Base-by-base conservation (phyloP, 2,888 invertebrate species). In the Ophraella communa region DNA sequence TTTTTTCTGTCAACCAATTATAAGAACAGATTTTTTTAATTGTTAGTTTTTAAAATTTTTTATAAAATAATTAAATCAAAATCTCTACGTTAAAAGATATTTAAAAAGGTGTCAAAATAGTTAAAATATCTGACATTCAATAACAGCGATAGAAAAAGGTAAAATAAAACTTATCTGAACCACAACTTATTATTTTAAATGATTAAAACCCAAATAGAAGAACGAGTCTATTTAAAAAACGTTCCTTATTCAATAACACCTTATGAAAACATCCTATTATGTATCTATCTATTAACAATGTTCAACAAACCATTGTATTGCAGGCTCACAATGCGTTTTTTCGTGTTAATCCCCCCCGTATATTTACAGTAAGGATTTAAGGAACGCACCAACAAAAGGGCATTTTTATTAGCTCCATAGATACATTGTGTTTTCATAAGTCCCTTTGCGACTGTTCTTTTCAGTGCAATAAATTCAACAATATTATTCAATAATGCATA, bases 221-320 rank as follows among this genome's bases (percentile, higher is more conserved):
- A 65, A 61, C 68, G 58, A 55, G 39, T 49, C 35, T 66, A n/a
- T 49, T 33, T 49, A 24, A 33, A 61, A 69, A 68, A 64, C 73
- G 68, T 53, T 56, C 73, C 70, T 70, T 68, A 65, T 73, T 71
- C 70, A 21, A 71, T 72, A 77, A 80, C 80, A 79, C 79, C 77
- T 77, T 79, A 75, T 78, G 74, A 79, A 78, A 80, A 80, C 80
- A 80, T 79, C 79, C 79, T 76, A 77, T 78, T 80, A 79, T 79
- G 66, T 68, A 71, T 67, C 71, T 78, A 78, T 79, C 77, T 79
- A 76, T 80, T 76, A 78, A 76, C 76, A 78, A 77, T 75, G 74
- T 75, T 67, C 69, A 71, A 75, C 75, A 75, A 77, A 72, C 72
- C 77, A 76, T 75, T 74, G 71, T 71, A 74, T 76, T 76, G 69